Conservation (phyloP, 2,888 invertebrate genomes). For the Morpho achilles region DNA sequence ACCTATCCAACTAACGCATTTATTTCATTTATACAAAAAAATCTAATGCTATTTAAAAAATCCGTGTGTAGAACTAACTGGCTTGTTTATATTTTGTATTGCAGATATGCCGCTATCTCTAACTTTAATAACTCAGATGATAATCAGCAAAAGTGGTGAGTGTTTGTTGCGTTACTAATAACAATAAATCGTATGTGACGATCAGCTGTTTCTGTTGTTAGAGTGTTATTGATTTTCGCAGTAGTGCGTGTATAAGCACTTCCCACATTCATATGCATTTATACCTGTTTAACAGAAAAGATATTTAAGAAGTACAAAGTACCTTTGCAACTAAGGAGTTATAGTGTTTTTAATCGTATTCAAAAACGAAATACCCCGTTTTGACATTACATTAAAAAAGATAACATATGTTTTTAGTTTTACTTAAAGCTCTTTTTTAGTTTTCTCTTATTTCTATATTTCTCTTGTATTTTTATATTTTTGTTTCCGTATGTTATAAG, state of each 20-base stretch:
- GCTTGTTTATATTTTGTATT: slow-evolving; percentile 58
- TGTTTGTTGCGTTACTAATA: slow-evolving; percentile 33
- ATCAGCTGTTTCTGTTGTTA: slow-evolving; percentile 56
- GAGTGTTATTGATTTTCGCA: slow-evolving; percentile 57
- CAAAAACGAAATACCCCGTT: too few relatives aligned
- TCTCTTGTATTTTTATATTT: too few relatives aligned
- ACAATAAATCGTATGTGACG: slow-evolving; percentile 14
- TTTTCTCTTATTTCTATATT: too few relatives aligned
- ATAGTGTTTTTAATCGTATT: too few relatives aligned
- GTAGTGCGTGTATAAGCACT: slow-evolving; percentile 42
- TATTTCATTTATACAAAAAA: slow-evolving; percentile 29
- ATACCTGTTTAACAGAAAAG: background rate
- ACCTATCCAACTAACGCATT: slow-evolving; percentile 35
- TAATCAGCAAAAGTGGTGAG: slow-evolving; percentile 67
- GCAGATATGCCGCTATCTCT: slow-evolving; percentile 73
- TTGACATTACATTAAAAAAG: too few relatives aligned
- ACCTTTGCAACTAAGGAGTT: too few relatives aligned
- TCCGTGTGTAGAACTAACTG: slow-evolving; percentile 39
- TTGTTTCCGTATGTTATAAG: too few relatives aligned
- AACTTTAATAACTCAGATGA: slow-evolving; percentile 68
- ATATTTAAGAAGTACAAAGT: too few relatives aligned
- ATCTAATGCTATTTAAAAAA: slow-evolving; percentile 34
- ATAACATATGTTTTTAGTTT: too few relatives aligned
- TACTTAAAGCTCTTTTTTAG: too few relatives aligned
- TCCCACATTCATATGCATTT: slow-evolving; percentile 11